These are phyloP conservation scores for Psephotus haematonotus DNA, from an alignment of 2,113 vertebrate genomes.

Conservation along the genomic window DNA sequence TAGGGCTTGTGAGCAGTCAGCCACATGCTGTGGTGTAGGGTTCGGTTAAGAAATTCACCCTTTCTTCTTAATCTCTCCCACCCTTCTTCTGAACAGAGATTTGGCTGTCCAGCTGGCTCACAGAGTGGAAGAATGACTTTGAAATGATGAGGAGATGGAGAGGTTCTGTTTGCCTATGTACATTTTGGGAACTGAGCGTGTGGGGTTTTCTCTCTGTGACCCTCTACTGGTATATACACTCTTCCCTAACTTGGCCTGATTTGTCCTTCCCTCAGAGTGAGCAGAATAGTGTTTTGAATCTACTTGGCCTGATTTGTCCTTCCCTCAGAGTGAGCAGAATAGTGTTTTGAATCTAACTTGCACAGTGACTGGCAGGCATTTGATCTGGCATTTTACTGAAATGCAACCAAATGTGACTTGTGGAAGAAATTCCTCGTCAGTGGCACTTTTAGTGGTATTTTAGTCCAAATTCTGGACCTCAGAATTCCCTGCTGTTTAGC, in stretches of 20 bases:
- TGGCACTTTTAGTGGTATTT: not conserved
- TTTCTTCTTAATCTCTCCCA: not conserved
- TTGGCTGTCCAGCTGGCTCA: not conserved
- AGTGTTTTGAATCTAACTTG: not conserved
- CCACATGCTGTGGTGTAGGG: not conserved
- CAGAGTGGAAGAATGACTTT: not conserved
- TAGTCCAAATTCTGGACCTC: not conserved
- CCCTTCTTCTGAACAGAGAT: not conserved
- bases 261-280: not conserved
- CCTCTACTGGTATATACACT: not conserved
- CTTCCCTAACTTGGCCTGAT: not conserved
- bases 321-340: not conserved
- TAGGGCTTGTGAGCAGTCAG: not conserved
- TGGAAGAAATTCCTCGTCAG: not conserved
- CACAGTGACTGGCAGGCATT: not conserved
- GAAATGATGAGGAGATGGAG: not conserved
- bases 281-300: not conserved
- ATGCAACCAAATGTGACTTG: not conserved
- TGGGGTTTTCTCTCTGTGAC: not conserved
- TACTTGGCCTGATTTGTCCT: not conserved
- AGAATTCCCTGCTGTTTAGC: not conserved
- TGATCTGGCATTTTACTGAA: constrained; percentile 9
- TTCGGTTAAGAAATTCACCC: not conserved
- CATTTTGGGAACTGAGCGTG: not conserved
- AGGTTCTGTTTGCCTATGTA: not conserved